Base-by-base conservation (phyloP, 2,888 invertebrate genomes). In the Lithophane semibrunnea region DNA sequence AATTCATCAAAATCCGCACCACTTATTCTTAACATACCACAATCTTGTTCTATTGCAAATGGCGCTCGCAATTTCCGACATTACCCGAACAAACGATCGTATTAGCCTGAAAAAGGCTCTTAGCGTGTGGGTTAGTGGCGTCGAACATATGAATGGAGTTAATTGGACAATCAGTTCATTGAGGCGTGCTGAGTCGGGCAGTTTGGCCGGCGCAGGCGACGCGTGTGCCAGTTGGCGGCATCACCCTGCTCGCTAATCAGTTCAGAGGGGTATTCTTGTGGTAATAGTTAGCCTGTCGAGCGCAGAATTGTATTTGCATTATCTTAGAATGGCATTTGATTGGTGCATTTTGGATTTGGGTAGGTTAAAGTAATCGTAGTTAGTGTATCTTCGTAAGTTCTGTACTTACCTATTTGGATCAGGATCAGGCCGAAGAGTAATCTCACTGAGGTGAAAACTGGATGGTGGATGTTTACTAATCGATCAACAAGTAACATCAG, bases 111-210 rank as follows among this genome's bases (percentile, higher is more conserved):
- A 92, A 92, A 93, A 93, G 91, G 91, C 92, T 92, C 90, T 93
- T 91, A 92, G 90, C 86, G 87, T 90, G 90, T 88, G 90, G 91
- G 89, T 90, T 91, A 92, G 92, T 90, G 90, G 88, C 82, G 83
- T 85, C 80, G 88, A 90, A 92, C 92, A 94, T 94, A 94, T 95
- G 95, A 96, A 96, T 95, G 95, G 92, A 95, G 94, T 94, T 96
- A 95, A 96, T 95, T 95, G 94, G 93, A 93, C 93, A 92, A 93
- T 94, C 93, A 91, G 91, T 92, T 93, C 94, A 94, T 95, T 94
- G 94, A 95, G 94, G 93, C 93, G 92, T 91, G 94, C 90, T 92
- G 92, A 91, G 91, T 89, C 90, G 92, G 91, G 92, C 92, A 90
- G 94, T 93, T 95, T 95, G 96, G 95, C 95, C 90, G 90, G 87